Evolutionary conservation across 2,888 invertebrate species (phyloP), one percentile per base, ranked within the genome.

Genomic region (Eudemis profundana): DNA sequence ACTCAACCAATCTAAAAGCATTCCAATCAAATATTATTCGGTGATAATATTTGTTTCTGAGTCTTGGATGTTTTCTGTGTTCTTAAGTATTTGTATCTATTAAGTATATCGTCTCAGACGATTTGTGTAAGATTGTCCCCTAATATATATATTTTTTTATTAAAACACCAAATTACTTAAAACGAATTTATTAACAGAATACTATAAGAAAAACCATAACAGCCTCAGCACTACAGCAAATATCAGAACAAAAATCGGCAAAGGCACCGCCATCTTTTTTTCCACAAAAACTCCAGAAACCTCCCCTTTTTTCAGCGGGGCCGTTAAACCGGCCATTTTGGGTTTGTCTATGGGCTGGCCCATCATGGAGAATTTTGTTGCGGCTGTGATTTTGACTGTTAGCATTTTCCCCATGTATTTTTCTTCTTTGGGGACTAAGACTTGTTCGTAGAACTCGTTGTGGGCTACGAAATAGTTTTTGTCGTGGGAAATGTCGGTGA

Each of bases 401-500:
- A 98, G 91, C 84, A 96, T 93, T 80, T 96, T 96, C 0, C 98
- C 98, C 93, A 98, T 94, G 49, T 95, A 94, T 72, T 94, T 93
- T 0, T 95, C 93, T 4, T 94, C 93, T 90, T 96, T 96, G 0
- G 97, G 97, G 0, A 98, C 93, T 63, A 98, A 83, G 0, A 98
- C 95, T 67, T 91, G 99, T 80, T 99, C 98, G 81, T 99, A 99
- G 79, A 89, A 96, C 82, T 98, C 97, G 86, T 99, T 99, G 88
- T 99, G 99, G 0, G 96, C 98, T 7, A 99, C 99, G 80, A 94
- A 98, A 85, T 97, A 96, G 65, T 95, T 93, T 72, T 95, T 96
- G 83, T 99, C 99, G 83, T 97, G 96, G 0, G 99, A 98, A 61
- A 96, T 87, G 85, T 99, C 99, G 0, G 99, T 99, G 0, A 99